These are phyloP conservation scores for Geodia barretti DNA, from an alignment of 37 sponge, comb jelly and placozoan species.

Conservation along the genomic window DNA sequence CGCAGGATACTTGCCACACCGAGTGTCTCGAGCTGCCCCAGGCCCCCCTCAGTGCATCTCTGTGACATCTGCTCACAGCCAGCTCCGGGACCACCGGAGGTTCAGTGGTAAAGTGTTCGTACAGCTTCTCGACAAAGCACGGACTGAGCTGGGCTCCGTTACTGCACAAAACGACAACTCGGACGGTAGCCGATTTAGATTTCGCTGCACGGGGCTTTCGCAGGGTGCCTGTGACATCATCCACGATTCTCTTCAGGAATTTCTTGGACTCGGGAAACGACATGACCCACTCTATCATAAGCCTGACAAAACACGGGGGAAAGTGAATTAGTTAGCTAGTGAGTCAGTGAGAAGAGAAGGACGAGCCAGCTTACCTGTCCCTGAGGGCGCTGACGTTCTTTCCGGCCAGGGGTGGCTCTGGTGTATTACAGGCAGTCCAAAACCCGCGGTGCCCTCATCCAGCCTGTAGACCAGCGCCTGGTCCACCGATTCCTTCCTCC, in stretches of 20 bases:
- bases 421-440: not conserved
- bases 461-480: constrained; percentile 11
- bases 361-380: constrained; percentile 33
- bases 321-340: no score
- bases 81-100: not conserved
- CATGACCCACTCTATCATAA: constrained; percentile 58
- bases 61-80: constrained; percentile 40
- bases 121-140: constrained; percentile 66
- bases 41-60: constrained; percentile 12
- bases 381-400: constrained; percentile 39
- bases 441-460: constrained; percentile 1
- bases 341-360: no score
- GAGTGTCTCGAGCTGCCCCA: constrained; percentile 21
- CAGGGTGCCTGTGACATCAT: not conserved
- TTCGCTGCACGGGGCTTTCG: not conserved
- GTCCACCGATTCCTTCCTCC: constrained; percentile 1
- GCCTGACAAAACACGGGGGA: constrained; percentile 24
- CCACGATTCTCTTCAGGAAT: not conserved
- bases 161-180: constrained; percentile 35
- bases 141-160: constrained; percentile 46
- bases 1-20: constrained; percentile 32
- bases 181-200: not conserved
- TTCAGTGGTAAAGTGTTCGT: constrained; percentile 16
- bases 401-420: not conserved
- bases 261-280: constrained; percentile 1